These are phyloP conservation scores for Podarcis muralis DNA, from an alignment of 2,113 vertebrate species.

Conservation along the genomic window DNA sequence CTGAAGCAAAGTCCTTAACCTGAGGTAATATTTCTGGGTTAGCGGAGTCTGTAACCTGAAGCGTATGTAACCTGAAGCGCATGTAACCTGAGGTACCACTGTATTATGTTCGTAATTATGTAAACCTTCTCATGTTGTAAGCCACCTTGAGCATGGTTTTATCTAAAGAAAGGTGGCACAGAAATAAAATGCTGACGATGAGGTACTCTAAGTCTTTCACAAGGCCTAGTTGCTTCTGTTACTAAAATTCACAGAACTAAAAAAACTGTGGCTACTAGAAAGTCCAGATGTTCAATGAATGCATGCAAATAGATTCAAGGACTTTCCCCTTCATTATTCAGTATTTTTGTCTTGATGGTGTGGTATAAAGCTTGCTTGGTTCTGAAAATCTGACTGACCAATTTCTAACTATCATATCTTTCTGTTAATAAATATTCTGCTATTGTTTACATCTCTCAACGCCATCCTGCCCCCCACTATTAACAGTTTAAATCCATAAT, in stretches of 20 bases:
- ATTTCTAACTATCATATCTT: conserved; percentile 32
- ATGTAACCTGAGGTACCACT: too few species aligned
- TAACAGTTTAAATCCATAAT: conserved; percentile 34
- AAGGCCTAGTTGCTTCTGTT: background rate
- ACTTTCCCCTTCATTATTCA: background rate
- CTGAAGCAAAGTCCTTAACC: too few species aligned
- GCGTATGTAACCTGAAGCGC: too few species aligned
- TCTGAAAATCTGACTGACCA: conserved; percentile 12
- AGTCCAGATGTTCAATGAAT: background rate
- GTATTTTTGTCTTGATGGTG: background rate
- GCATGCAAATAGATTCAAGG: background rate
- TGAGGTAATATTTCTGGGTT: too few species aligned
- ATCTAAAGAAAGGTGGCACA: too few species aligned
- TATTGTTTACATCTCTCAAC: conserved; percentile 32
- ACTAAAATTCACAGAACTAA: background rate
- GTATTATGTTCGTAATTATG: too few species aligned
- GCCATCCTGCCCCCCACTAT: conserved; percentile 17
- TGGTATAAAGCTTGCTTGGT: background rate
- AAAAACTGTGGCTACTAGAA: background rate
- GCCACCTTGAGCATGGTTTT: too few species aligned
- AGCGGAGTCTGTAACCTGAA: too few species aligned
- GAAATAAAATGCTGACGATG: too few species aligned
- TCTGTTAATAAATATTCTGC: conserved; percentile 26
- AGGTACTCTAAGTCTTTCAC: background rate
- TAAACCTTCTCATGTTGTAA: too few species aligned